Conservation (phyloP, 2,797 vertebrate genomes). For the Myripristis jacobus region DNA sequence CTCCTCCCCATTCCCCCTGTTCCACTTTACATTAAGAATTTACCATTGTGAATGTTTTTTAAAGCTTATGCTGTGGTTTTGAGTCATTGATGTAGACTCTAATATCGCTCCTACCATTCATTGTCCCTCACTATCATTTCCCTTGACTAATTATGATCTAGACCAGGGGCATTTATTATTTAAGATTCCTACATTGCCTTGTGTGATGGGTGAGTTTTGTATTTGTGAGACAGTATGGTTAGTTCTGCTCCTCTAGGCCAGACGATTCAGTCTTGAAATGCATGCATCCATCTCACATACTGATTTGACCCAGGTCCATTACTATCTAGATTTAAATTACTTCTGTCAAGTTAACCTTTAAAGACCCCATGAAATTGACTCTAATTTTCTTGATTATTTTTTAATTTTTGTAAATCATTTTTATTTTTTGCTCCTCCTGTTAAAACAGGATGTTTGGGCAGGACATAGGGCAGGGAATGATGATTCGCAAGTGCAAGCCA, state of each 20-base stretch:
- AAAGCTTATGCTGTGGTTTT: background rate
- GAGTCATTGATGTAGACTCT: background rate
- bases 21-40: conserved; percentile 12
- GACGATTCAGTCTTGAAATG: conserved; percentile 21
- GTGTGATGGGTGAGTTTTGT: background rate
- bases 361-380: too few species aligned
- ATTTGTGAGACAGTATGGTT: background rate
- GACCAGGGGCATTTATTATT: conserved; percentile 1
- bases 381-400: too few species aligned
- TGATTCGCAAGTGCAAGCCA: too few species aligned
- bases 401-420: too few species aligned
- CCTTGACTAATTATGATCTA: background rate
- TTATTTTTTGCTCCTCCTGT: too few species aligned
- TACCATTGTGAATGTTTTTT: conserved; percentile 16
- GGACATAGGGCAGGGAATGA: too few species aligned
- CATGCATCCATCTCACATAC: conserved; percentile 28
- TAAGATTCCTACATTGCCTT: background rate
- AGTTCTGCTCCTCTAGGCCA: background rate
- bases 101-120: conserved; percentile 4
- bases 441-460: too few species aligned
- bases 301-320: background rate
- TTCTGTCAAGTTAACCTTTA: background rate
- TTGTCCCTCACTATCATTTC: conserved; percentile 6
- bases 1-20: conserved; percentile 24
- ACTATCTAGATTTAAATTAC: background rate